Conservation (phyloP, 2,113 vertebrate genomes). For the Paramormyrops kingsleyae region DNA sequence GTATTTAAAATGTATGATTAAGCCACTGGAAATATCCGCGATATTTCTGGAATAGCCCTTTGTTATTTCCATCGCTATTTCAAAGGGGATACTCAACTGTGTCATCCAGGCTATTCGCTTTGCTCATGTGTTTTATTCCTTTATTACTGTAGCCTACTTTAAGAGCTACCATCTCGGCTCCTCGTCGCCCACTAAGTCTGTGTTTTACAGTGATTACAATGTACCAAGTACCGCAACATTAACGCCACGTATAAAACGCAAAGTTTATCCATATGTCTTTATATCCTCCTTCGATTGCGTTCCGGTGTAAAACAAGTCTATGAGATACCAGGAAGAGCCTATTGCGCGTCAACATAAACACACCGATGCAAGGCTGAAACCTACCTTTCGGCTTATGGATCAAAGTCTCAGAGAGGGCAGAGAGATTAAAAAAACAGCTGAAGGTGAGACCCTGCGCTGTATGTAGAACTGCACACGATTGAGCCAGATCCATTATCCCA, state of each 20-base stretch:
- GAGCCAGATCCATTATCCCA: conserved; percentile 57
- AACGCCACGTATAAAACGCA: conserved; percentile 14
- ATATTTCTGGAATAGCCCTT: neutral
- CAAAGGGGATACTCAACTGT: neutral
- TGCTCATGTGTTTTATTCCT: neutral
- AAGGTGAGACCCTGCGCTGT: conserved; percentile 72
- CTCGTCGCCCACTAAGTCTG: neutral
- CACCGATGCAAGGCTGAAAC: conserved; percentile 23
- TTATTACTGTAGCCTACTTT: conserved; percentile 8
- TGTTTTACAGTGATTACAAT: neutral
- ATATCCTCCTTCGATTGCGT: neutral
- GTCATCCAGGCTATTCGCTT: neutral
- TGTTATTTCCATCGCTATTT: neutral
- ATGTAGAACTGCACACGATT: conserved; percentile 64
- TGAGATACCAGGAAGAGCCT: neutral
- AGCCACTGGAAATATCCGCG: neutral
- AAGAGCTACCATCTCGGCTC: neutral
- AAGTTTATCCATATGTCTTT: conserved; percentile 23
- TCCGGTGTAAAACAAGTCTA: neutral
- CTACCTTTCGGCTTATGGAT: conserved; percentile 49
- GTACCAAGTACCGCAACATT: conserved; percentile 11
- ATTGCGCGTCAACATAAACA: neutral
- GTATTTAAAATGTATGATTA: neutral
- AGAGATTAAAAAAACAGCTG: conserved; percentile 57
- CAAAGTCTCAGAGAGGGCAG: conserved; percentile 45